Conservation (phyloP, 2,888 invertebrate genomes). For the Cyclophora punctaria region DNA sequence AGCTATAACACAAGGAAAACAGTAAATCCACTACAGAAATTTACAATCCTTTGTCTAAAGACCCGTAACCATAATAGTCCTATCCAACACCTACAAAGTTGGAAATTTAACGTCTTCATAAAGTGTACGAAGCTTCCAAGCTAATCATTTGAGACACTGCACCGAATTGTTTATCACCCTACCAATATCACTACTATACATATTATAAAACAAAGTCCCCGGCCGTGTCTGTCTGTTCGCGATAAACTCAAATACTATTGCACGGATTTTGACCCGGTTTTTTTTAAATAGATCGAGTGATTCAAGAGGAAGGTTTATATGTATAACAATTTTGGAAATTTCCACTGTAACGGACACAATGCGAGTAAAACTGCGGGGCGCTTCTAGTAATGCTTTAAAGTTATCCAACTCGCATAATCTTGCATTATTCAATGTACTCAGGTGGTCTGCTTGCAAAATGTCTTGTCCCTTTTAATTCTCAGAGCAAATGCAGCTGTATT, state of each 20-base stretch:
- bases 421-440: conserved; percentile 43
- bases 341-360: too few relatives aligned
- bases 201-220: not conserved
- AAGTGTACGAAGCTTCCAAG: too few relatives aligned
- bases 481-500: conserved; percentile 36
- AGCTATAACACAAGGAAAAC: too few relatives aligned
- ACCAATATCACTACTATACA: not conserved
- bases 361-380: too few relatives aligned
- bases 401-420: conserved; percentile 22
- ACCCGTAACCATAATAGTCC: too few relatives aligned
- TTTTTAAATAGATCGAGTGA: too few relatives aligned
- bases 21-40: too few relatives aligned
- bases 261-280: not conserved
- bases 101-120: too few relatives aligned
- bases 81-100: too few relatives aligned
- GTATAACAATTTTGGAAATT: too few relatives aligned
- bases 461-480: conserved; percentile 51
- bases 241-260: not conserved
- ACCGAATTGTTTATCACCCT: conserved; percentile 3
- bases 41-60: too few relatives aligned
- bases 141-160: not conserved
- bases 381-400: conserved; percentile 1
- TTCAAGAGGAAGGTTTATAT: too few relatives aligned
- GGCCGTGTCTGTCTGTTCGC: not conserved
- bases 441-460: conserved; percentile 58